A percentile compares a stretch with the other conserved stretches of the same genome.
Evolutionary conservation across 2,797 vertebrate genomes (phyloP).

Genomic region (Sebastes steindachneri): DNA sequence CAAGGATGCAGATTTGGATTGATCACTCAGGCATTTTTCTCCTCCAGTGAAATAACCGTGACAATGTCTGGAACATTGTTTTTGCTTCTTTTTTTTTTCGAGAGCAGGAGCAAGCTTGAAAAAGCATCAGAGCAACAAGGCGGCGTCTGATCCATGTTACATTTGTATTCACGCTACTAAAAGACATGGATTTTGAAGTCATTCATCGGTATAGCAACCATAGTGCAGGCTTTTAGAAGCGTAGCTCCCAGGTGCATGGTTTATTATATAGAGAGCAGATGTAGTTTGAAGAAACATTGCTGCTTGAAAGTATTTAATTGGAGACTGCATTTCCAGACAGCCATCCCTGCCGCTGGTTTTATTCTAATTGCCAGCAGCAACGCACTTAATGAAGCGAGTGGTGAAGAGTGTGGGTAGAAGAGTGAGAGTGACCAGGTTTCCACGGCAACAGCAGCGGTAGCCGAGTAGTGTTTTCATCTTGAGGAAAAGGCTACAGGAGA

Average conservation of each 20-base stretch:
- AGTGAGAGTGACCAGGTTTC: slow-evolving; percentile 86
- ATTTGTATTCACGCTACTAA: slow-evolving; percentile 51
- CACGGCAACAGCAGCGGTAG: slow-evolving; percentile 83
- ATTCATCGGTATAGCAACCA: slow-evolving; percentile 51
- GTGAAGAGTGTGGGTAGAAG: slow-evolving; percentile 77
- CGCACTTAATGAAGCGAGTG: slow-evolving; percentile 85
- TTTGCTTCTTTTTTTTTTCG: slow-evolving; percentile 37
- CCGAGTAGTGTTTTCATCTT: slow-evolving; percentile 83
- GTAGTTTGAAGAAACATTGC: slow-evolving; percentile 73
- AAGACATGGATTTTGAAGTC: slow-evolving; percentile 58
- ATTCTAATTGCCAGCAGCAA: slow-evolving; percentile 86
- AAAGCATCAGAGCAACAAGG: slow-evolving; percentile 44
- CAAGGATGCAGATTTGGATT: slow-evolving; percentile 38
- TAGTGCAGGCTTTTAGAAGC: slow-evolving; percentile 51
- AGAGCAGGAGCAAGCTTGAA: slow-evolving; percentile 30
- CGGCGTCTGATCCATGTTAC: slow-evolving; percentile 44
- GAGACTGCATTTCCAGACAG: slow-evolving; percentile 84
- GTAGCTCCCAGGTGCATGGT: slow-evolving; percentile 72
- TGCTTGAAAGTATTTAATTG: slow-evolving; percentile 86
- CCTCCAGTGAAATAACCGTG: slow-evolving; percentile 45
- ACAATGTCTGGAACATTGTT: slow-evolving; percentile 47
- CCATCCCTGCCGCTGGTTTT: slow-evolving; percentile 82
- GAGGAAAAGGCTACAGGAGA: slow-evolving; percentile 79
- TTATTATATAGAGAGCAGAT: slow-evolving; percentile 76
- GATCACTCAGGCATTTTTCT: slow-evolving; percentile 34